A percentile compares a stretch with the other conserved stretches of the same genome.
Conservation (phyloP, 2,888 invertebrate genomes). For the Tipula confusa region DNA sequence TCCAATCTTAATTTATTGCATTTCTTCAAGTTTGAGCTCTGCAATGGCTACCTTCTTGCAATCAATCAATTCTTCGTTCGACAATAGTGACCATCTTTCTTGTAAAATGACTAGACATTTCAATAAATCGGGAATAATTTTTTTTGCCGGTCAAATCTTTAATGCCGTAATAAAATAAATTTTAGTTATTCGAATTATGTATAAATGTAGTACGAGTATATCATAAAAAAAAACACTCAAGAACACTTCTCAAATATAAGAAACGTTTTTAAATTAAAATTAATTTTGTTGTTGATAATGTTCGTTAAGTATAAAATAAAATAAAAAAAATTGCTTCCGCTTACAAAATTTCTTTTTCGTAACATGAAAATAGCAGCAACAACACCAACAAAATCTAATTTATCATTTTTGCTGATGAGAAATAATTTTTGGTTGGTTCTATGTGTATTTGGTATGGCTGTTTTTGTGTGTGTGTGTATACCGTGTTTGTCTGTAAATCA, state of each 20-base stretch:
- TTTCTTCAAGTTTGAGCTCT: too few relatives aligned
- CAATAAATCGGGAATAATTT: neutral
- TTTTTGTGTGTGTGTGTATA: too few relatives aligned
- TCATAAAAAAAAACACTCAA: neutral
- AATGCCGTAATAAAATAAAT: neutral
- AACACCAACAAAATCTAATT: neutral
- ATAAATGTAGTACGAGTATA: neutral
- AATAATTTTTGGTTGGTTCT: neutral
- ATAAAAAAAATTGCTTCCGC: conserved; percentile 12
- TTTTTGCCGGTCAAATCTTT: too few relatives aligned
- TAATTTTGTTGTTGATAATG: conserved; percentile 12
- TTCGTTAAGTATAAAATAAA: neutral
- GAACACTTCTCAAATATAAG: too few relatives aligned
- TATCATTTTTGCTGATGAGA: conserved; percentile 20
- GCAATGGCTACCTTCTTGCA: too few relatives aligned
- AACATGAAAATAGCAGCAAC: neutral
- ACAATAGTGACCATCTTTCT: too few relatives aligned
- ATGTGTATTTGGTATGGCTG: too few relatives aligned
- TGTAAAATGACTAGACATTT: neutral
- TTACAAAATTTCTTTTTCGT: neutral
- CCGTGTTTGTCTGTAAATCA: conserved; percentile 7
- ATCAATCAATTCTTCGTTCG: too few relatives aligned
- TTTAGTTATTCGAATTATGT: neutral
- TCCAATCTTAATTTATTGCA: too few relatives aligned
- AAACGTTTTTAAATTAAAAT: neutral